Base-by-base conservation (phyloP, 2,797 vertebrate species). In the Anabas testudineus region DNA sequence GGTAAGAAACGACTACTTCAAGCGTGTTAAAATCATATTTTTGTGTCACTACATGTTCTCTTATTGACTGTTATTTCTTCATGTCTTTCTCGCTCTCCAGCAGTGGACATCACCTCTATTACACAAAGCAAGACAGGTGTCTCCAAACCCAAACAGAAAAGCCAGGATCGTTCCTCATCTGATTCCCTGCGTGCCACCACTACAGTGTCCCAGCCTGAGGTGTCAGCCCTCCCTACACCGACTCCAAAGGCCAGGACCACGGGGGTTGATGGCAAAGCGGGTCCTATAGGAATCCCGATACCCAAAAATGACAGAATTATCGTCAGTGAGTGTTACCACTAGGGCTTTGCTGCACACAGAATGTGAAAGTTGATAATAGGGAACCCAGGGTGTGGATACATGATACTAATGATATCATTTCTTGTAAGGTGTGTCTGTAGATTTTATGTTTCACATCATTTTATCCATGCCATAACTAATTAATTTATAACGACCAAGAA, bases 291-390 rank as follows among this genome's bases (percentile, higher is more conserved):
- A 5, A 74, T 85, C 4, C 92, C 71, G 10, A 48, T 86, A 8
- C 47, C 84, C 24, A 87, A 28, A 1, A 91, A 87, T 0, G 95
- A 96, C 22, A 53, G 48, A 2, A 30, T 96, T n/a, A 74, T 97
- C n/a, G 71, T 97, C 0, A 91, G 97, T 99, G 91, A 90, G 95
- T 93, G 26, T 46, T 34, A 49, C 24, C 0, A 7, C 8, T 19
- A 0, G 7, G 2, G 15, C 18, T 45, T 39, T 2, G 1, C n/a
- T 47, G 14, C 22, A 46, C 14, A 32, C 6, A 51, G 47, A n/a
- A 2, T 58, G n/a, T 34, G 15, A 59, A 56, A 22, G 10, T 8
- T 3, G 13, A 16, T 10, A 1, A 3, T 24, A 7, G 16, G 26
- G 12, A 62, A 12, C 37, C 15, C 16, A 62, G 1, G 18, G 18